These are phyloP conservation scores for Brachyrhaphis roseni DNA, from an alignment of 2,797 vertebrate species.

Conservation along the genomic window DNA sequence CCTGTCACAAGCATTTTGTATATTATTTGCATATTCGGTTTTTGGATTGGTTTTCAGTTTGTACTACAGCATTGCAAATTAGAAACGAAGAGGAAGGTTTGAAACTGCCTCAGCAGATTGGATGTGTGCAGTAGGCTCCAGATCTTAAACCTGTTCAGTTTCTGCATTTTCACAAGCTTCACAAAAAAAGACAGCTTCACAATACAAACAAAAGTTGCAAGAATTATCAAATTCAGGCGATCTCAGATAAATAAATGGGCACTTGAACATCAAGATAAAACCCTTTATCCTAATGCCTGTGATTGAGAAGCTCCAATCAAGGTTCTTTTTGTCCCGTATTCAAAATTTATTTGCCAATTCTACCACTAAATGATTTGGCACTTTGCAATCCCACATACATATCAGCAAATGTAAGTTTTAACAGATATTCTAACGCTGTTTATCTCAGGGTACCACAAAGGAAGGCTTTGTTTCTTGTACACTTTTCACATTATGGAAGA, in stretches of 20 bases:
- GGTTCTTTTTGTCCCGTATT: neutral
- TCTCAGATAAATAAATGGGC: neutral
- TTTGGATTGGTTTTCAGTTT: constrained; percentile 10
- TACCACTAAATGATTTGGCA: neutral
- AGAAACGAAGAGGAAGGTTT: constrained; percentile 4
- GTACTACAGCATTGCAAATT: neutral
- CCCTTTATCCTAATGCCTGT: neutral
- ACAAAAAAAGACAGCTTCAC: neutral
- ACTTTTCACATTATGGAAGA: constrained; percentile 1
- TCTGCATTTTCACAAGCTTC: neutral
- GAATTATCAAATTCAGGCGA: neutral
- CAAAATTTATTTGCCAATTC: neutral
- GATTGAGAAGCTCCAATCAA: neutral
- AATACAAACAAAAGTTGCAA: neutral
- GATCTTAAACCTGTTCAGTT: neutral
- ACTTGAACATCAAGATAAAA: constrained; percentile 3
- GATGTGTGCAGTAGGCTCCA: neutral
- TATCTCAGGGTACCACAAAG: neutral
- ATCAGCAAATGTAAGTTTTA: neutral
- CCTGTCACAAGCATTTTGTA: constrained; percentile 19
- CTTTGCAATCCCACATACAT: neutral
- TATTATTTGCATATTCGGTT: constrained; percentile 37
- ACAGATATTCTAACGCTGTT: constrained; percentile 1
- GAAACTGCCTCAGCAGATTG: constrained; percentile 7
- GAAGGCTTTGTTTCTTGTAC: neutral